These are phyloP conservation scores for Stenopsyche tienmushanensis DNA, from an alignment of 1,140 invertebrate species.

Conservation along the genomic window DNA sequence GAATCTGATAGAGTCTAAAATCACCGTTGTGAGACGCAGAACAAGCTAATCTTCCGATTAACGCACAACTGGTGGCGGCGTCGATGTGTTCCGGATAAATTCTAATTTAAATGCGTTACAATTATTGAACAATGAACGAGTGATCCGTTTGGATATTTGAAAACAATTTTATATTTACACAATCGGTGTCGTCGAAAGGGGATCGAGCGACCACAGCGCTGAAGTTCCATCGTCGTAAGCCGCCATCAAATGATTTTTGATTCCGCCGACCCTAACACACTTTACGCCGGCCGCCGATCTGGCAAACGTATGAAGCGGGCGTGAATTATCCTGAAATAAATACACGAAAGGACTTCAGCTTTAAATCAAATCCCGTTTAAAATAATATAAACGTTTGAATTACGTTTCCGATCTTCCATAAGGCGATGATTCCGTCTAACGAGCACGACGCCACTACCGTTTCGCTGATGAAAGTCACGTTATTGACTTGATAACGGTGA, in stretches of 20 bases:
- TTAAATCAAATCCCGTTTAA: neutral
- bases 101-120: no score
- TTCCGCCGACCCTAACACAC: conserved; percentile 58
- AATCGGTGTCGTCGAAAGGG: conserved; percentile 54
- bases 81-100: conserved; percentile 57
- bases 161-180: conserved; percentile 48
- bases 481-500: conserved; percentile 65
- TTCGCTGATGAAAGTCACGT: conserved; percentile 66
- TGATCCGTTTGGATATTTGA: no score
- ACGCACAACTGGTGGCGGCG: conserved; percentile 59
- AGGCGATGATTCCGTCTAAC: conserved; percentile 60
- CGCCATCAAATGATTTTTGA: conserved; percentile 64
- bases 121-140: no score
- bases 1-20: conserved; percentile 60
- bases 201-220: conserved; percentile 65
- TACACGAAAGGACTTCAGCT: conserved; percentile 42
- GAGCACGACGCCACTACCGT: conserved; percentile 69
- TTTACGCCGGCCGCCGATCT: conserved; percentile 45
- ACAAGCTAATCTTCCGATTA: conserved; percentile 63
- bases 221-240: conserved; percentile 74
- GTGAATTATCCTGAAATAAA: neutral
- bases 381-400: neutral
- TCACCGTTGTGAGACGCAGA: conserved; percentile 67
- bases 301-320: conserved; percentile 3
- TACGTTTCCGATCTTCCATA: conserved; percentile 28